phyloP scores from a whole-genome alignment of 2,113 vertebrate genomes.

The Scortum barcoo region DNA sequence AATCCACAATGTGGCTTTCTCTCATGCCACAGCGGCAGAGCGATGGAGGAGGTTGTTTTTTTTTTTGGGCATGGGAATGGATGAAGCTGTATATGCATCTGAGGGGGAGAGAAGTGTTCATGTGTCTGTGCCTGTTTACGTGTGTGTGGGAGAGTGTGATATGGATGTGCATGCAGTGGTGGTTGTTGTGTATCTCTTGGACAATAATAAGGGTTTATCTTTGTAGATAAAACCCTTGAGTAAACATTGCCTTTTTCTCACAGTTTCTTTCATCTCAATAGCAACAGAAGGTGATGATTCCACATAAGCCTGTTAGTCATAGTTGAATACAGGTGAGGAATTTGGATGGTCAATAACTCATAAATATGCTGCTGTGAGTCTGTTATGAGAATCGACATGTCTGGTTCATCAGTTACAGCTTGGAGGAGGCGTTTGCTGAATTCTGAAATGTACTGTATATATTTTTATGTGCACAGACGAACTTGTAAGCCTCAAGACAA shows the following conservation, averaged over 20 bases:
- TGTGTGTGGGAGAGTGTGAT: constrained; percentile 47
- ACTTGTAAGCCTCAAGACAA: not conserved
- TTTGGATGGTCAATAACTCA: constrained; percentile 72
- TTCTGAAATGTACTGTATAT: not conserved
- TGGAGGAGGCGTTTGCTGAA: not conserved
- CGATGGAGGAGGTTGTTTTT: constrained; percentile 10
- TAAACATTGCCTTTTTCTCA: constrained; percentile 59
- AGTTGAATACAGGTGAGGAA: constrained; percentile 79
- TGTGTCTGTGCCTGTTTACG: constrained; percentile 17
- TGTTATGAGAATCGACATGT: constrained; percentile 34
- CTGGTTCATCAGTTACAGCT: constrained; percentile 1
- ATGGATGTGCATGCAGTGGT: constrained; percentile 42
- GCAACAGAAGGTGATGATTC: constrained; percentile 75
- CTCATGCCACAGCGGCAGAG: constrained; percentile 39
- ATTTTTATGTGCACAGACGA: not conserved
- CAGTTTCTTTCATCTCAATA: constrained; percentile 74
- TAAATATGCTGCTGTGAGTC: constrained; percentile 32
- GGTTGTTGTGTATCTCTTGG: constrained; percentile 51
- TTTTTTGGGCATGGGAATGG: constrained; percentile 18
- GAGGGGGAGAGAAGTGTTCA: not conserved
- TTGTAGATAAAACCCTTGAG: constrained; percentile 64
- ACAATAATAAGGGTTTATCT: constrained; percentile 59
- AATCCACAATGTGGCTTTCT: constrained; percentile 72
- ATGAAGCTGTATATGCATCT: constrained; percentile 9
- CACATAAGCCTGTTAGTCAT: constrained; percentile 78